Base-by-base conservation (phyloP, 1,140 invertebrate genomes). In the Zaprionus vittiger region DNA sequence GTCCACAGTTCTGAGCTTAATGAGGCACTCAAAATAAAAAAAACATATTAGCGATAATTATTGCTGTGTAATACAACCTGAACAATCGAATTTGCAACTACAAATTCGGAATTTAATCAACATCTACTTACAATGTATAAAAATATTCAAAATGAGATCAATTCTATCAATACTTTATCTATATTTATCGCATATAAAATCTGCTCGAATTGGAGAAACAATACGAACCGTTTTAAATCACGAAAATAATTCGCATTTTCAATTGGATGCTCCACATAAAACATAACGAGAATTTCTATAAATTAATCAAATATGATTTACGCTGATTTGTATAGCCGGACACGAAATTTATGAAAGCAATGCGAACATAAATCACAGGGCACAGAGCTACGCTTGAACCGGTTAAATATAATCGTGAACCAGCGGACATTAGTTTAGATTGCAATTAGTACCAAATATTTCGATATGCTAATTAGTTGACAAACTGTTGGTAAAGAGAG, bases 401-500 rank as follows among this genome's bases (percentile, higher is more conserved):
- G 41, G 41, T 4, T 38, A n/a, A 41, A 41, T 28, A 56, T 24
- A 26, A 56, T 56, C 15, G 22, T 14, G 11, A 26, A 54, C 15
- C 52, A 17, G 26, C 22, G 15, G 31, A 52, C n/a, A 47, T 47
- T 17, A 47, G 41, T 52, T 52, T 15, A 59, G 12, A 70, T 79
- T 73, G 78, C 72, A 82, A 85, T 85, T 82, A 85, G 72, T 47
- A 2, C 34, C 47, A 22, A 68, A 74, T 81, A 77, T 77, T 64
- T 59, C 41, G 63, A 55, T 52, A 57, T 47, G 47, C 57, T 87
- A 87, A 83, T 86, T 83, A 86, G 73, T 68, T 60, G 60, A 57
- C 47, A 55, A 28, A 31, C 28, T 31, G 28, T 31, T 31, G 28
- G 28, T 1, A 31, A 7, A 7, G 28, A 31, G 28, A 31, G 6